Conservation (phyloP, 1,140 invertebrate genomes). For the Piezodorus guildinii region DNA sequence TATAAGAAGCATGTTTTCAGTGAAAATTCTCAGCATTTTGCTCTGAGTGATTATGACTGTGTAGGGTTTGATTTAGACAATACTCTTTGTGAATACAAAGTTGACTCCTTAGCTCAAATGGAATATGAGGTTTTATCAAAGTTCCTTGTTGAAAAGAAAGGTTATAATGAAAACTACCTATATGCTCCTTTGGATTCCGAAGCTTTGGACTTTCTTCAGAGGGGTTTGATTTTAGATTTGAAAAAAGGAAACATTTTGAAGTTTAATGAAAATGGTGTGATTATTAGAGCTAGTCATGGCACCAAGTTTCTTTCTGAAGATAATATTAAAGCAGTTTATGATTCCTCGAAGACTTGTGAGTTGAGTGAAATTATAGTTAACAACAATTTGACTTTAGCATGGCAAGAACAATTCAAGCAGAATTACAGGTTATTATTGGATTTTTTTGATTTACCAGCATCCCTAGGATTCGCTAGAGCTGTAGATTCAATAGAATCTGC, state of each 20-base stretch:
- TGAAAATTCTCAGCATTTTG: conserved; percentile 31
- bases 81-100: conserved; percentile 55
- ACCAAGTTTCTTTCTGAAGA: conserved; percentile 43
- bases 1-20: too few species aligned
- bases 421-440: conserved; percentile 56
- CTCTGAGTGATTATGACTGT: conserved; percentile 51
- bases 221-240: conserved; percentile 62
- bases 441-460: conserved; percentile 61
- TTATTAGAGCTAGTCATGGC: conserved; percentile 57
- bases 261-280: conserved; percentile 45
- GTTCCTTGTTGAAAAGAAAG: conserved; percentile 49
- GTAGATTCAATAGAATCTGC: conserved; percentile 54
- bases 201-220: conserved; percentile 55
- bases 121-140: conserved; percentile 50
- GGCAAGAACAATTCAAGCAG: conserved; percentile 46
- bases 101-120: conserved; percentile 47
- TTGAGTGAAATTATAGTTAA: conserved; percentile 41
- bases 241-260: conserved; percentile 59
- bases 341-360: conserved; percentile 39
- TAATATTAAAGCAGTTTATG: conserved; percentile 49
- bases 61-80: conserved; percentile 73
- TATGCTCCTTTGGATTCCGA: conserved; percentile 39
- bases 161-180: conserved; percentile 44
- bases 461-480: conserved; percentile 55
- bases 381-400: conserved; percentile 44